Evolutionary conservation across 2,113 vertebrate species (phyloP), one percentile per base, ranked within the genome.

Genomic region (Nibea albiflora): DNA sequence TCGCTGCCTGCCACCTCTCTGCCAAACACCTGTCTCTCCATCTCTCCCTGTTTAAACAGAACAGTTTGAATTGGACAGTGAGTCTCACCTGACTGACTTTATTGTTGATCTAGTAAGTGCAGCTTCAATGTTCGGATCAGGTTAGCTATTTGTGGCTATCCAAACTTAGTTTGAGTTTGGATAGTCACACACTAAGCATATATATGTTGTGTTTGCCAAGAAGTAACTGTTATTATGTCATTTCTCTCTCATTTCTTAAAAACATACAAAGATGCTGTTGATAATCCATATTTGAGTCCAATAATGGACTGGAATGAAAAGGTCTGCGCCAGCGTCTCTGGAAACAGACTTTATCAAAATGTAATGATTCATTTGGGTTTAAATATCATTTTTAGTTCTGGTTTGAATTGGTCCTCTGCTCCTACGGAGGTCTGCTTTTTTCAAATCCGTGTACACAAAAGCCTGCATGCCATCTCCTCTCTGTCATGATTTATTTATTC

Each of bases 1-100:
- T 28, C 39, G 1, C 11, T 15, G 56, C 53, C 54, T 15, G 39
- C 2, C 15, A 9, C 22, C 6, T 58, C 15, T 15, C 10, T 73
- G 47, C 28, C 42, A 46, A 5, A 5, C 19, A 2, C 39, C 20
- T 17, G 50, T 31, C 78, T 62, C 52, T 24, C 20, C 14, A 42
- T 31, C 78, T 62, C 52, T 24, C 15, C 57, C 28, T 60, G 4
- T 68, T 58, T 11, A 75, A 82, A 67, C 74, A 78, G 62, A 57
- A 73, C 83, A 73, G 42, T 39, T 28, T 42, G 4, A 82, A 16
- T 64, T 39, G 35, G 35, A 39, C 7, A 7, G 7, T 39, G 35
- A 9, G 35, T 39, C 24, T 84, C 77, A 73, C 80, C 39, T 78
- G 77, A 65, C 20, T 10, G n/a, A 69, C 28, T 56, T 35, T 17